These are phyloP conservation scores for Brachymystax lenok DNA, from an alignment of 2,797 vertebrate species.

Conservation along the genomic window DNA sequence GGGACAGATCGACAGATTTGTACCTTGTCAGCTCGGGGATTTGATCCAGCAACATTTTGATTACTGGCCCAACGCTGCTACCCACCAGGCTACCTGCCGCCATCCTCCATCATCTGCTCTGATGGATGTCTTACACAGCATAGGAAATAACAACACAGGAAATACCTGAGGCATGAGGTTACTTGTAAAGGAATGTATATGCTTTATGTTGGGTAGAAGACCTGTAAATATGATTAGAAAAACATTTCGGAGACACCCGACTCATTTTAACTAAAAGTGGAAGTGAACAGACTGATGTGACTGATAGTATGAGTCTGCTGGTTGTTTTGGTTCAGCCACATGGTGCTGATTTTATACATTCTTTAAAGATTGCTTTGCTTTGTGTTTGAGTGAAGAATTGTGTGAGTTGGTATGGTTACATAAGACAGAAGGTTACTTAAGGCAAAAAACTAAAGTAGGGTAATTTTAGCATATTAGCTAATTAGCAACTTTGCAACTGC, in stretches of 20 bases:
- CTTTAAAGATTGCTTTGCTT: neutral
- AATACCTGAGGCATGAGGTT: neutral
- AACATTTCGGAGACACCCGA: neutral
- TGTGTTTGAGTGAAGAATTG: neutral
- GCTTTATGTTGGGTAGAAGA: neutral
- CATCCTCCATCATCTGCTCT: conserved; percentile 67
- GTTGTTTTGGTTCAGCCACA: neutral
- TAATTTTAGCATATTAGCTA: too few species aligned
- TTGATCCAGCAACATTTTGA: too few species aligned
- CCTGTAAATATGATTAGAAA: neutral
- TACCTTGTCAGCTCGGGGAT: too few species aligned
- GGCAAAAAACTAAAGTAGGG: too few species aligned
- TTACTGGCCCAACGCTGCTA: too few species aligned
- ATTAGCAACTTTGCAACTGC: too few species aligned
- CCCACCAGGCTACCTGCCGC: too few species aligned
- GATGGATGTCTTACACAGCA: conserved; percentile 28
- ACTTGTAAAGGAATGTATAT: neutral
- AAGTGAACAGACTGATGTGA: neutral
- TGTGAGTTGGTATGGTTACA: too few species aligned
- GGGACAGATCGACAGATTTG: too few species aligned
- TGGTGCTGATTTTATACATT: neutral
- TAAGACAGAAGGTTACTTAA: too few species aligned
- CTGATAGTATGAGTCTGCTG: neutral
- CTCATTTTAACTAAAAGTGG: neutral
- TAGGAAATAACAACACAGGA: neutral